Conservation (phyloP, 2,888 invertebrate species). For the Caenorhabditis uteleia region DNA sequence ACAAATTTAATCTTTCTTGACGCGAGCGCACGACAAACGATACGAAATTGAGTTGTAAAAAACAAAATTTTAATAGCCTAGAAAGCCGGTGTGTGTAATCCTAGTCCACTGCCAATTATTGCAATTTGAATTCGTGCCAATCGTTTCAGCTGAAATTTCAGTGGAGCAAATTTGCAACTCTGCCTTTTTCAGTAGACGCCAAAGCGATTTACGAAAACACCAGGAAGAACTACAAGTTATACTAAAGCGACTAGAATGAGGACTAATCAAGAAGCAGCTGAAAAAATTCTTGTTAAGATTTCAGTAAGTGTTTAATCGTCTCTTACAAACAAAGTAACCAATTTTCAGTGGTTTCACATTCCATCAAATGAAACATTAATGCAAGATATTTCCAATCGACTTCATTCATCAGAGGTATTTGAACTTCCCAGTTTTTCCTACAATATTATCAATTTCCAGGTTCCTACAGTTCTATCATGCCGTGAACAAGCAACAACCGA, state of each 20-base stretch:
- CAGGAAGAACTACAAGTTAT: conserved; percentile 16
- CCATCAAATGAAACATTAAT: conserved; percentile 9
- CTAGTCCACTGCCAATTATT: too few species aligned
- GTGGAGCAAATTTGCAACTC: too few species aligned
- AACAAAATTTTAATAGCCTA: too few species aligned
- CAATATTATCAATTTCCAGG: not conserved
- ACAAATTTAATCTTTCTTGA: conserved; percentile 25
- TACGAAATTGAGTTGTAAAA: conserved; percentile 23
- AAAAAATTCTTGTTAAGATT: too few species aligned
- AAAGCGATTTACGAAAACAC: conserved; percentile 30
- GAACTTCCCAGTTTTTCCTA: not conserved
- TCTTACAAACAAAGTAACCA: too few species aligned
- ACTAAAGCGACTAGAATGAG: not conserved
- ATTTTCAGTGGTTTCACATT: not conserved
- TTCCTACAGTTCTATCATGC: conserved; percentile 26
- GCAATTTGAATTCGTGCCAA: too few species aligned
- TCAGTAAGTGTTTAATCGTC: too few species aligned
- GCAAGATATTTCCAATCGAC: conserved; percentile 64
- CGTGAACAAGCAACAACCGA: conserved; percentile 15
- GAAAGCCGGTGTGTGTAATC: too few species aligned
- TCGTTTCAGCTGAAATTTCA: too few species aligned
- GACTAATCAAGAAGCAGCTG: too few species aligned
- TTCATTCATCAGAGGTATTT: conserved; percentile 80
- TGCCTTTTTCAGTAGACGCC: too few species aligned
- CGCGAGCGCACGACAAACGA: conserved; percentile 7